These are phyloP conservation scores for Torymus tubicola DNA, from an alignment of 2,888 invertebrate species.

Conservation along the genomic window DNA sequence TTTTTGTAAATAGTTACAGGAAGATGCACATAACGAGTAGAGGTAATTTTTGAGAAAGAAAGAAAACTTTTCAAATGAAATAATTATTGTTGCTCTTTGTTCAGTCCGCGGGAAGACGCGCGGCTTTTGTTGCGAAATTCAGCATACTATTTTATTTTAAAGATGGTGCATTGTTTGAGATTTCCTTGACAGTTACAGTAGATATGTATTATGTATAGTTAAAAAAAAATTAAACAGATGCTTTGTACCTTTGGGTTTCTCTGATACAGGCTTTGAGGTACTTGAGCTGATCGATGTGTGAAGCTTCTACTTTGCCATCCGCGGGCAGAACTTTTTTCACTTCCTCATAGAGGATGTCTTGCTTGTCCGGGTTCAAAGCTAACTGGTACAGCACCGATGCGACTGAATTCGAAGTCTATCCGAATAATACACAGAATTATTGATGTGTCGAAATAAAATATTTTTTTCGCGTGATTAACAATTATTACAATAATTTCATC, in stretches of 20 bases:
- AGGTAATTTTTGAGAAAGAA: too few species aligned
- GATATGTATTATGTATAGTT: background rate
- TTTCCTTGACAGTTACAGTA: too few species aligned
- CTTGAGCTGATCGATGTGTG: slow-evolving; percentile 81
- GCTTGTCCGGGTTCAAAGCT: slow-evolving; percentile 82
- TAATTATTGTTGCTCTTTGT: too few species aligned
- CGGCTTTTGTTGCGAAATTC: too few species aligned
- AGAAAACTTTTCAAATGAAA: too few species aligned
- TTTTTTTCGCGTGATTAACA: background rate
- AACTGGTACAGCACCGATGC: slow-evolving; percentile 86
- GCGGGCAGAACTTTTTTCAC: slow-evolving; percentile 77
- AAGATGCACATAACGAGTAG: too few species aligned
- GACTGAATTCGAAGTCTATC: slow-evolving; percentile 86
- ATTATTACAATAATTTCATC: background rate
- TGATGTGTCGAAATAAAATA: background rate
- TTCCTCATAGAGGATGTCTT: slow-evolving; percentile 81
- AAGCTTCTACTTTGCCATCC: slow-evolving; percentile 77
- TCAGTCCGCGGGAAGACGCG: too few species aligned
- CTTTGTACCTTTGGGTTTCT: slow-evolving; percentile 82
- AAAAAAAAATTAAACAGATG: too few species aligned
- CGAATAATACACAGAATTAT: slow-evolving; percentile 53
- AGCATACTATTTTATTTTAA: too few species aligned
- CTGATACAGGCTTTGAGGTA: slow-evolving; percentile 86
- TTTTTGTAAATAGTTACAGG: too few species aligned
- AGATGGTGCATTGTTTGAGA: too few species aligned